phyloP scores from a whole-genome alignment of 2,888 invertebrate species.

The Plebejus argus region DNA sequence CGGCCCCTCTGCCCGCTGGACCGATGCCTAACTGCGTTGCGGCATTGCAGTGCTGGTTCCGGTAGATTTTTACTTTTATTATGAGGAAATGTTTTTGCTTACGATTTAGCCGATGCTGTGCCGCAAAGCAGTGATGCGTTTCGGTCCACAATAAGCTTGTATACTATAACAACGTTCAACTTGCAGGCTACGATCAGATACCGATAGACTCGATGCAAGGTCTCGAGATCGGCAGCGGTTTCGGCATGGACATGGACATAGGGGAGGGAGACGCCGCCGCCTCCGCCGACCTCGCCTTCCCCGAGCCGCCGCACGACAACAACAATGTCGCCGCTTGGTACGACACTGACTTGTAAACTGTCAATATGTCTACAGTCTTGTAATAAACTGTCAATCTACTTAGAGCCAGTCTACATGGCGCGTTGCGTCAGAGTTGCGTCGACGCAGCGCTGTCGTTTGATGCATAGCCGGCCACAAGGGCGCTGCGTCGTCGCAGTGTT shows the following conservation, averaged over 20 bases:
- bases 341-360: conserved; percentile 93
- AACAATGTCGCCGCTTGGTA: conserved; percentile 98
- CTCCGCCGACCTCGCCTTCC: conserved; percentile 90
- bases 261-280: conserved; percentile 91
- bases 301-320: conserved; percentile 92
- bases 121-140: too few relatives aligned
- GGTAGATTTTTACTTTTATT: too few relatives aligned
- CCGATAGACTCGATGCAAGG: conserved; percentile 98
- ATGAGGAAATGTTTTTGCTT: too few relatives aligned
- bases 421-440: too few relatives aligned
- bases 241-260: conserved; percentile 95
- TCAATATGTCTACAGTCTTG: background rate
- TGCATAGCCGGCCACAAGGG: too few relatives aligned
- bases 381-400: background rate
- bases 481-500: too few relatives aligned
- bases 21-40: too few relatives aligned
- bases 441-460: too few relatives aligned
- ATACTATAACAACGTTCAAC: background rate
- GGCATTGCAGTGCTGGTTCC: too few relatives aligned
- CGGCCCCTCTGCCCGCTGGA: too few relatives aligned
- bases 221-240: conserved; percentile 92
- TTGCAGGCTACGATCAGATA: conserved; percentile 96
- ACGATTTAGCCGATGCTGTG: too few relatives aligned
- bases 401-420: too few relatives aligned
- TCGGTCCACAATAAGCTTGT: background rate